Base-by-base conservation (phyloP, 2,113 vertebrate genomes). In the Spilogale gracilis region DNA sequence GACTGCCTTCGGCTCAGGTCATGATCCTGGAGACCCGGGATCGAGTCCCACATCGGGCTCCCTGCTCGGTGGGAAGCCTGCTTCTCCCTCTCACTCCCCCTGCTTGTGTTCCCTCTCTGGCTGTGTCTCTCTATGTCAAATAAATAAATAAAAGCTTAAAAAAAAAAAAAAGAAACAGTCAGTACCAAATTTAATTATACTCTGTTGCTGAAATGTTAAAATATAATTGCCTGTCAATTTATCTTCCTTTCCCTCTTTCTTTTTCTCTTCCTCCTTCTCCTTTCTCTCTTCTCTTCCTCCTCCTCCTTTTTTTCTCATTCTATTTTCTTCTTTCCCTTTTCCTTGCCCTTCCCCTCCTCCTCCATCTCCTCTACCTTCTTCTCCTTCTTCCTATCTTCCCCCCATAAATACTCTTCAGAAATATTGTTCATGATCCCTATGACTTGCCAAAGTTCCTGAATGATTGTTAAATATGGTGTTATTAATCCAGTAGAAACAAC, bases 351-450 rank as follows among this genome's bases (percentile, higher is more conserved):
- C 30, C 14, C 9, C 21, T 61, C 9, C 21, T 61, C 54, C 9
- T 78, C 5, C 38, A 8, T 21, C 17, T 10, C 20, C n/a, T 1
- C 20, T 13, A 54, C 32, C 32, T n/a, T 1, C 27, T 32, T 54
- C n/a, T 32, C 27, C 5, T 30, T n/a, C 61, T 5, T n/a, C 20
- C 27, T 2, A 6, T 21, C 14, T 17, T 17, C 17, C 5, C 38
- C n/a, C 10, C 67, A 17, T 13, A 9, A 65, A 54, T 21, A 48
- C 12, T 90, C 32, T 48, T 10, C 0, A 45, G 9, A 94, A 17
- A 21, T 30, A 27, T 4, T n/a, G 3, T 43, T 3, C 21, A 1
- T 0, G 2, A 6, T 3, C 43, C 88, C 2, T 0, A 17, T 1
- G 54, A 27, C 20, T 69, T 13, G 11, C 9, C 30, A 6, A 3